These are phyloP conservation scores for Cheilosia pagana DNA, from an alignment of 2,888 invertebrate genomes.

Conservation along the genomic window DNA sequence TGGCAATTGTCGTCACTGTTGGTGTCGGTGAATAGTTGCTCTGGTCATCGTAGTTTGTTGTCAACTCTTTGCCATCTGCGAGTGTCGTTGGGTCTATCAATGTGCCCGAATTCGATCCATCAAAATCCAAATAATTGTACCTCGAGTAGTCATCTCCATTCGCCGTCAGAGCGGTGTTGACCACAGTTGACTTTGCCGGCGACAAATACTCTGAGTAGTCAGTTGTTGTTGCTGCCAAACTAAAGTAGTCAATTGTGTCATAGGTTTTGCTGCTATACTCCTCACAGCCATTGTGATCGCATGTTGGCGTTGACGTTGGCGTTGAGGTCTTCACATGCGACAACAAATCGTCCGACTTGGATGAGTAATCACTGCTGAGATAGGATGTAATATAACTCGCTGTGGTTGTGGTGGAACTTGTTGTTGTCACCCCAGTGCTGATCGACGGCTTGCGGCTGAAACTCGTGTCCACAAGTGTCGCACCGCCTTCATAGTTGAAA, in stretches of 20 bases:
- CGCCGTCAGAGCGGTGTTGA: conserved; percentile 13
- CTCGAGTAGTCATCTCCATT: conserved; percentile 40
- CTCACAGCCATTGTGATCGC: conserved; percentile 46
- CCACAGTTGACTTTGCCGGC: conserved; percentile 37
- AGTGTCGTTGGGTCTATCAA: conserved; percentile 20
- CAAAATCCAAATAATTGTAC: conserved; percentile 47
- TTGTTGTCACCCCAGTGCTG: conserved; percentile 32
- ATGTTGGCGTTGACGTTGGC: conserved; percentile 50
- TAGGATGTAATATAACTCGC: conserved; percentile 42
- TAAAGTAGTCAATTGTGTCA: conserved; percentile 57
- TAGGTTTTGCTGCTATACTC: conserved; percentile 45
- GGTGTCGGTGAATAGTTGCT: conserved; percentile 63
- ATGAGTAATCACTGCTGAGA: conserved; percentile 27
- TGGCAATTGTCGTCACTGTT: conserved; percentile 62
- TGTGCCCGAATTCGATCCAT: conserved; percentile 43
- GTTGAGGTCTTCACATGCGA: conserved; percentile 31
- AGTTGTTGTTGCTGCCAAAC: conserved; percentile 48
- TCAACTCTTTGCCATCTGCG: background rate
- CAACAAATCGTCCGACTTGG: background rate
- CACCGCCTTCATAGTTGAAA: conserved; percentile 49
- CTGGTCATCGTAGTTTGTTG: conserved; percentile 43
- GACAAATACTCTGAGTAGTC: conserved; percentile 66
- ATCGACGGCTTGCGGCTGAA: conserved; percentile 20
- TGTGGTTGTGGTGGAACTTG: conserved; percentile 43
- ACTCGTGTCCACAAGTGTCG: conserved; percentile 41